Evolutionary conservation across 1,140 invertebrate species (phyloP).

Genomic region (Melipona quadrifasciata): DNA sequence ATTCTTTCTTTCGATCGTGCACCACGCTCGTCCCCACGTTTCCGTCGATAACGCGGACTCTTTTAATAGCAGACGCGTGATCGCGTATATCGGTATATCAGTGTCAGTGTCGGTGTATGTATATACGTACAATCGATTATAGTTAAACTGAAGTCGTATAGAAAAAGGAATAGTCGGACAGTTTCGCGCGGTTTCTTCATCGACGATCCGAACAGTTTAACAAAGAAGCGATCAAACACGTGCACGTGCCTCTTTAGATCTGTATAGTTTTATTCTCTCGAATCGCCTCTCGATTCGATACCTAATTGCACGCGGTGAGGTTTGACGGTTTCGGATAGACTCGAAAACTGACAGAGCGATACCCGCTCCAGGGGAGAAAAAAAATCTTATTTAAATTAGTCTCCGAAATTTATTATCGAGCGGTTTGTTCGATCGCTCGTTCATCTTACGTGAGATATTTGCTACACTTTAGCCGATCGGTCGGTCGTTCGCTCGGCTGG

Average conservation of each 20-base stretch:
- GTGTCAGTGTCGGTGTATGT: not conserved
- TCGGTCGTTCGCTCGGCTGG: conserved; percentile 8
- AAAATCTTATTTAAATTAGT: conserved; percentile 25
- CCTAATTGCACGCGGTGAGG: not conserved
- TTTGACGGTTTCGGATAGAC: not conserved
- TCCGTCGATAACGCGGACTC: not conserved
- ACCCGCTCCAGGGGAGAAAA: not conserved
- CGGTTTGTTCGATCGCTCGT: conserved; percentile 13
- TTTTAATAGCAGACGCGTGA: not conserved
- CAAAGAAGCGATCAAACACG: conserved; percentile 11
- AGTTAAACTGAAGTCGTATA: conserved; percentile 34
- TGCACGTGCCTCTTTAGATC: not conserved
- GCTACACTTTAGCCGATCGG: conserved; percentile 12
- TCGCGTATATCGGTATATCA: not conserved
- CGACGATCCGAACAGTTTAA: conserved; percentile 9
- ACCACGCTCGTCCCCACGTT: not conserved
- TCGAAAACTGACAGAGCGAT: not conserved
- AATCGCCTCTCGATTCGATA: not conserved
- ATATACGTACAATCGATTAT: conserved; percentile 8
- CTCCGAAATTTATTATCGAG: conserved; percentile 27
- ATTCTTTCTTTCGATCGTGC: conserved; percentile 23
- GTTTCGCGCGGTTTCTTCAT: not conserved
- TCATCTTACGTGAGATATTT: not conserved
- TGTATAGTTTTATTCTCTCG: not conserved
- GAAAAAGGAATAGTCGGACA: conserved; percentile 28